Percentiles rank a stretch among this genome's conserved stretches.
These are phyloP conservation scores for Enteromius unitaeniatus DNA, from an alignment of 2,797 vertebrate genomes.

Conservation along the genomic window DNA sequence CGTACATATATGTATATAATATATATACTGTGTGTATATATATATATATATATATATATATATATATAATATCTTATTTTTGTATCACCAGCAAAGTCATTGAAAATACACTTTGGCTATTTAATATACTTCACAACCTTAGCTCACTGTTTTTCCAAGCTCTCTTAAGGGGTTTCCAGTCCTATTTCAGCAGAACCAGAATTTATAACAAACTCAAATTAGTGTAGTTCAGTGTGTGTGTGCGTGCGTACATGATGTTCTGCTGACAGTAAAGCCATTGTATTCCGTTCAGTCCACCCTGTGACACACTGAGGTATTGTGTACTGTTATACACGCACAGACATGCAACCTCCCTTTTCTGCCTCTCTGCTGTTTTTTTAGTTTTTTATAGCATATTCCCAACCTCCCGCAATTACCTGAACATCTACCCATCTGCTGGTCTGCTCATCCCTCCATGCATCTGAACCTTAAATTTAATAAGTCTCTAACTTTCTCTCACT, in stretches of 20 bases:
- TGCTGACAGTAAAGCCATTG: slow-evolving; percentile 38
- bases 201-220: neutral
- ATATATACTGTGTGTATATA: too few relatives aligned
- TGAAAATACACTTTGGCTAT: neutral
- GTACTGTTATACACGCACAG: neutral
- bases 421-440: slow-evolving; percentile 29
- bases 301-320: slow-evolving; percentile 39
- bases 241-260: slow-evolving; percentile 2
- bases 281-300: slow-evolving; percentile 12
- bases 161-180: neutral
- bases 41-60: too few relatives aligned
- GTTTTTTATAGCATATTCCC: slow-evolving; percentile 12
- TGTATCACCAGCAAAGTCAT: neutral
- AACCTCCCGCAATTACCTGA: slow-evolving; percentile 34
- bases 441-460: slow-evolving; percentile 10
- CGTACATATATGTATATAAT: too few relatives aligned
- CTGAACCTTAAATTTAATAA: slow-evolving; percentile 41
- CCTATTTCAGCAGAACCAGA: slow-evolving; percentile 8
- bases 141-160: neutral
- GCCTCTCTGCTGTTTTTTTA: slow-evolving; percentile 12
- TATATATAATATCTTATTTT: neutral
- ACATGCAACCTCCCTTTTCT: slow-evolving; percentile 14
- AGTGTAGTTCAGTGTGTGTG: neutral
- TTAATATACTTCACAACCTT: neutral
- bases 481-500: slow-evolving; percentile 15